Percentiles rank a stretch among this genome's conserved stretches.
phyloP scores from a whole-genome alignment of 1,140 invertebrate species.

The Zaprionus davidi region DNA sequence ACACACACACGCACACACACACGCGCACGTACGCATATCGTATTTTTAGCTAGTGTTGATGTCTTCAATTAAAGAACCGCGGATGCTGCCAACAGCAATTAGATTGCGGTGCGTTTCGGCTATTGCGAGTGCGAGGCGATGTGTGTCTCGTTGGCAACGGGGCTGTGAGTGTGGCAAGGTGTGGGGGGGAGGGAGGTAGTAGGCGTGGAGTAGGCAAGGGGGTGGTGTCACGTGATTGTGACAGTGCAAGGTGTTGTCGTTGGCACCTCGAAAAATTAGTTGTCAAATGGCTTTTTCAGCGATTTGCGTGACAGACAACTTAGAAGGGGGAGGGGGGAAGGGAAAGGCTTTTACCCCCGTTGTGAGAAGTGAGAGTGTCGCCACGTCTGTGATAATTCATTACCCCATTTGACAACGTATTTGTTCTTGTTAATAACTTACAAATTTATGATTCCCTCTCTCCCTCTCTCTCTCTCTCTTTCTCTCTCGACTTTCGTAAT shows the following conservation, averaged over 20 bases:
- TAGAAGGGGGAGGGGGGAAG: no score
- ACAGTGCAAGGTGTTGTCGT: constrained; percentile 62
- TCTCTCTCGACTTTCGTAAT: not conserved
- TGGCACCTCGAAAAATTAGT: constrained; percentile 73
- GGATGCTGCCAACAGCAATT: constrained; percentile 80
- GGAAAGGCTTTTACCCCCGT: constrained; percentile 52
- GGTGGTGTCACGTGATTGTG: not conserved
- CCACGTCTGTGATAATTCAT: constrained; percentile 40
- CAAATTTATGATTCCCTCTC: constrained; percentile 61
- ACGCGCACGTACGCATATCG: constrained; percentile 24
- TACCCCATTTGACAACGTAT: constrained; percentile 44
- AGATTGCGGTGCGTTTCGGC: constrained; percentile 74
- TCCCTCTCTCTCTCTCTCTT: not conserved
- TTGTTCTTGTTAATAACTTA: constrained; percentile 58
- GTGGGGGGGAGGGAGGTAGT: not conserved
- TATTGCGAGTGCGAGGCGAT: constrained; percentile 70
- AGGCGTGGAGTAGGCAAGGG: not conserved
- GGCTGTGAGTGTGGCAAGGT: not conserved
- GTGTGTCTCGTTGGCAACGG: constrained; percentile 19
- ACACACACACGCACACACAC: constrained; percentile 1
- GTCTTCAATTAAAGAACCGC: constrained; percentile 81
- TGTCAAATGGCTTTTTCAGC: constrained; percentile 72
- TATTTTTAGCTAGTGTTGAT: constrained; percentile 82
- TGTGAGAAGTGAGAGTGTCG: constrained; percentile 53
- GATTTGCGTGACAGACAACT: constrained; percentile 64